Conservation (phyloP, 2,113 vertebrate genomes). For the Psittacula cyanocephala region DNA sequence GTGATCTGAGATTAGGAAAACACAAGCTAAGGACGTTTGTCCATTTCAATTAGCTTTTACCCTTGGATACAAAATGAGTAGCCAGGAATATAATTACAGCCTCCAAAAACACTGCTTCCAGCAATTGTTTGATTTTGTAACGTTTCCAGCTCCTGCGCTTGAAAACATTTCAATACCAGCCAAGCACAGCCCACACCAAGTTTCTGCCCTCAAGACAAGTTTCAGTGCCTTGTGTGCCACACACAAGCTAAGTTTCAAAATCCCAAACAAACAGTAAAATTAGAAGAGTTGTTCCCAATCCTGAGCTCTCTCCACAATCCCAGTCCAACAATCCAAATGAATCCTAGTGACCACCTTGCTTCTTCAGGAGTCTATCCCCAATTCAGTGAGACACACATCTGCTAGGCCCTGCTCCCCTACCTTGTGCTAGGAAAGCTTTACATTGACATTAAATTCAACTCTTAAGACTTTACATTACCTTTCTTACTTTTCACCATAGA, state of each 20-base stretch:
- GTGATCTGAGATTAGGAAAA: background rate
- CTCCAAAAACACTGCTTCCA: background rate
- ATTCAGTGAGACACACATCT: accelerated
- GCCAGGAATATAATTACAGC: background rate
- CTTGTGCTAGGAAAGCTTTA: background rate
- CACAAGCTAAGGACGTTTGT: background rate
- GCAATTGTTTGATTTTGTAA: background rate
- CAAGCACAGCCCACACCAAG: background rate
- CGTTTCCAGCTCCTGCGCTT: background rate
- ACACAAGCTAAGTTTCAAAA: background rate
- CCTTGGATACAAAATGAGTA: background rate
- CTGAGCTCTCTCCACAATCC: background rate
- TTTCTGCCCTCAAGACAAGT: background rate
- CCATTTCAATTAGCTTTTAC: background rate
- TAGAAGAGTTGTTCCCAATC: background rate
- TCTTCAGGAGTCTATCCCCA: background rate
- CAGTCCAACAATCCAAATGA: background rate
- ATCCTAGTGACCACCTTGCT: background rate
- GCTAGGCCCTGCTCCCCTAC: background rate
- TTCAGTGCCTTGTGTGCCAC: background rate
- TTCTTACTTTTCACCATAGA: background rate
- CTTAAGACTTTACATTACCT: background rate
- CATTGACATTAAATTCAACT: background rate
- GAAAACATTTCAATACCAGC: background rate
- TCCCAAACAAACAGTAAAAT: background rate